These are phyloP conservation scores for Nyctibius bracteatus DNA, from an alignment of 2,113 vertebrate genomes.

Conservation along the genomic window DNA sequence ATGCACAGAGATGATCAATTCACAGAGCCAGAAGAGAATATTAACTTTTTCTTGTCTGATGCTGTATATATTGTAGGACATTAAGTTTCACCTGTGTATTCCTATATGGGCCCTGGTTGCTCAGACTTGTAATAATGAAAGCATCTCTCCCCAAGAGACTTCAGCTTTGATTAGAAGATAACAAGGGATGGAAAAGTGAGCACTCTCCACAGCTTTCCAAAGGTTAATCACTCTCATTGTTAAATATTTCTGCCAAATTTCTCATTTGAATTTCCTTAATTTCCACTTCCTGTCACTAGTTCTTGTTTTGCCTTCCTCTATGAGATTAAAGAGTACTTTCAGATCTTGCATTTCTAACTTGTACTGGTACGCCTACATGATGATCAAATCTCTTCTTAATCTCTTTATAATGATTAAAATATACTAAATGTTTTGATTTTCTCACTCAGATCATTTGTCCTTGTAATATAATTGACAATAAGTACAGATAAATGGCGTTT, in stretches of 20 bases:
- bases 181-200: neutral
- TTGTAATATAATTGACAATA: neutral
- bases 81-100: neutral
- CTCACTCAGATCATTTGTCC: neutral
- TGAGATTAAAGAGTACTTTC: neutral
- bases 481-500: neutral
- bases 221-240: neutral
- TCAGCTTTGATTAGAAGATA: neutral
- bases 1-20: neutral
- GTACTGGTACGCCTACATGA: neutral
- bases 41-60: neutral
- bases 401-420: neutral
- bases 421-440: neutral
- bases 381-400: neutral
- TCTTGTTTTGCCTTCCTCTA: neutral
- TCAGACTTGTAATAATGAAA: neutral
- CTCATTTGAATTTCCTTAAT: neutral
- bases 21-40: neutral
- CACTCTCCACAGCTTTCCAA: neutral
- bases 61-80: neutral
- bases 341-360: neutral
- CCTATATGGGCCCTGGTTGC: neutral
- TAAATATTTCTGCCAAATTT: neutral
- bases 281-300: neutral
- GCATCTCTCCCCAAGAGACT: neutral